These are phyloP conservation scores for Tiaroga cobitis DNA, from an alignment of 2,797 vertebrate genomes.

Conservation along the genomic window DNA sequence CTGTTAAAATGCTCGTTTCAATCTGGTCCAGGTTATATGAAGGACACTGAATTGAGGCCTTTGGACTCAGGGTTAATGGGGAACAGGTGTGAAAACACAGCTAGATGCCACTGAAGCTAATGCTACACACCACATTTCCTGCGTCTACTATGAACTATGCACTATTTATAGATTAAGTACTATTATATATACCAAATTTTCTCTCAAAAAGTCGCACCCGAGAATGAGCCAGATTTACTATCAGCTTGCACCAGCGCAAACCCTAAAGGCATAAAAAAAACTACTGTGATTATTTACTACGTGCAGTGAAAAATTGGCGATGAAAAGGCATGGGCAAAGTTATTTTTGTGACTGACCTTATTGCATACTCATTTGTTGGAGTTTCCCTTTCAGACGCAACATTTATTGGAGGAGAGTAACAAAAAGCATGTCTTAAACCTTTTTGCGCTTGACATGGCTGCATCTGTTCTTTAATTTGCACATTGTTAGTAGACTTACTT, in stretches of 20 bases:
- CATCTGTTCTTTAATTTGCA: background rate
- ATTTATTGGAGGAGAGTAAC: background rate
- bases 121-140: background rate
- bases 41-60: constrained; percentile 19
- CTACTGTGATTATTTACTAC: background rate
- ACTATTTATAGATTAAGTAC: background rate
- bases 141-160: background rate
- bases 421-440: background rate
- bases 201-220: background rate
- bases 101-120: constrained; percentile 16
- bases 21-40: constrained; percentile 36
- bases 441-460: background rate
- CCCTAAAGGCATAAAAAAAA: background rate
- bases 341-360: background rate
- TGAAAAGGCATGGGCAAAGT: background rate
- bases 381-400: background rate
- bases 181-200: background rate
- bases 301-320: background rate
- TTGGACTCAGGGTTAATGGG: constrained; percentile 55
- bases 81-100: constrained; percentile 75
- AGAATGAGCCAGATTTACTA: background rate
- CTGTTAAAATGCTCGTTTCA: constrained; percentile 14
- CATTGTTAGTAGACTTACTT: background rate
- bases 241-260: background rate
- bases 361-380: background rate